Percentiles rank a stretch among this genome's conserved stretches.
These are phyloP conservation scores for Scopus umbretta DNA, from an alignment of 2,113 vertebrate genomes.

Conservation along the genomic window DNA sequence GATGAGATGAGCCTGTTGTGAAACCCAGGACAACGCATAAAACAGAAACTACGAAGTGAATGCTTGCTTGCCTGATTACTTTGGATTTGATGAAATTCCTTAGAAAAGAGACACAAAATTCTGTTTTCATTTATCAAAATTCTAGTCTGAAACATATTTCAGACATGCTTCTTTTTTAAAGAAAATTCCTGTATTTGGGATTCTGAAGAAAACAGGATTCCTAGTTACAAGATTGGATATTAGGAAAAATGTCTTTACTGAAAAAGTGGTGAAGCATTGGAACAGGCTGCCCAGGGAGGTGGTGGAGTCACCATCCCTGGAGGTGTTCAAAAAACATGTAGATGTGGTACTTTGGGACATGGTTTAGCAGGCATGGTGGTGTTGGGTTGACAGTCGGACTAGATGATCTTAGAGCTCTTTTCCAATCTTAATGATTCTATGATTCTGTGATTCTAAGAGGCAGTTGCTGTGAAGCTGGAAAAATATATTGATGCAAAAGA, in stretches of 20 bases:
- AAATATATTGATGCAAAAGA: not conserved
- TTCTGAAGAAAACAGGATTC: not conserved
- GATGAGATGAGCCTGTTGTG: not conserved
- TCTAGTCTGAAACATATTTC: not conserved
- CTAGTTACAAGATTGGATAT: not conserved
- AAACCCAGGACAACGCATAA: not conserved
- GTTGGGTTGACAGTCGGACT: no score
- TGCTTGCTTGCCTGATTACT: not conserved
- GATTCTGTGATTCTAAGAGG: no score
- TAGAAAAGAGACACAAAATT: not conserved
- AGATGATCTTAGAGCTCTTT: no score
- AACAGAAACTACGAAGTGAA: not conserved
- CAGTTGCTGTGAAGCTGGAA: not conserved
- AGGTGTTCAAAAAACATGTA: no score
- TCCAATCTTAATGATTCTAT: no score
- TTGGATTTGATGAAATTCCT: not conserved
- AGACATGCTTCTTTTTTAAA: not conserved
- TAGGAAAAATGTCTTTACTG: no score
- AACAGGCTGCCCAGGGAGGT: no score
- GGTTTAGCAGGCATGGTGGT: no score
- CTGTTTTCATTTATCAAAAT: not conserved
- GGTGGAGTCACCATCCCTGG: no score
- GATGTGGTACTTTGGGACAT: no score
- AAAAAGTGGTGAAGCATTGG: no score
- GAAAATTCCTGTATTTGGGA: not conserved